A percentile compares a stretch with the other conserved stretches of the same genome.
Conservation (phyloP, 2,888 invertebrate genomes). For the Clunio marinus region DNA sequence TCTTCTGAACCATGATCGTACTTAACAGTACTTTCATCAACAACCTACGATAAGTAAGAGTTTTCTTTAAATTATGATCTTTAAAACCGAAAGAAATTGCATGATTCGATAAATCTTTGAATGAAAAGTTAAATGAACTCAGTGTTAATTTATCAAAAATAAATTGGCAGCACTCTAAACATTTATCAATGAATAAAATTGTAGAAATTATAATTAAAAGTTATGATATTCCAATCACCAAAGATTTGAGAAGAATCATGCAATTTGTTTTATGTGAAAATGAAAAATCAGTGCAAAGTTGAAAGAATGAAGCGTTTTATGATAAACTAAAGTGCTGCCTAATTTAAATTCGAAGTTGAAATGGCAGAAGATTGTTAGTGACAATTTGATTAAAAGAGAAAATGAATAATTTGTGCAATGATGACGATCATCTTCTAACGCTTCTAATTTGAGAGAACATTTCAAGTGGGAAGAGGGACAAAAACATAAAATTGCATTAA, state of each 20-base stretch:
- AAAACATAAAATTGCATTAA: constrained; percentile 1
- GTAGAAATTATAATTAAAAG: neutral
- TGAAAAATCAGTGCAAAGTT: constrained; percentile 14
- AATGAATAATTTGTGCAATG: no score
- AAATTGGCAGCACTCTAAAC: neutral
- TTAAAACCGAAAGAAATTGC: neutral
- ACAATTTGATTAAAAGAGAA: no score
- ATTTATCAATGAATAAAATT: neutral
- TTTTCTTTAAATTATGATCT: neutral
- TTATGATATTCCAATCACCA: neutral
- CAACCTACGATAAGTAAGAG: constrained; percentile 59
- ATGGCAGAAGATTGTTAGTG: no score
- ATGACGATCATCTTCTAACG: no score
- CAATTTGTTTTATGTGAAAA: no score
- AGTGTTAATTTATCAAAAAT: neutral
- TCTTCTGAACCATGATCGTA: constrained; percentile 60
- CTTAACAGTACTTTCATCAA: constrained; percentile 73
- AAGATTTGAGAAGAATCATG: neutral
- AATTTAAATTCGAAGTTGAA: neutral
- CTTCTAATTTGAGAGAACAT: no score
- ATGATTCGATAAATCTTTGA: neutral
- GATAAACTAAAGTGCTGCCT: neutral
- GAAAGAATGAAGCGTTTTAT: neutral
- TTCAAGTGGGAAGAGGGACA: neutral
- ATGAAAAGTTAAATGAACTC: neutral